Percentiles rank a stretch among this genome's conserved stretches.
Evolutionary conservation across 2,797 vertebrate genomes (phyloP).

Genomic region (Huso huso): DNA sequence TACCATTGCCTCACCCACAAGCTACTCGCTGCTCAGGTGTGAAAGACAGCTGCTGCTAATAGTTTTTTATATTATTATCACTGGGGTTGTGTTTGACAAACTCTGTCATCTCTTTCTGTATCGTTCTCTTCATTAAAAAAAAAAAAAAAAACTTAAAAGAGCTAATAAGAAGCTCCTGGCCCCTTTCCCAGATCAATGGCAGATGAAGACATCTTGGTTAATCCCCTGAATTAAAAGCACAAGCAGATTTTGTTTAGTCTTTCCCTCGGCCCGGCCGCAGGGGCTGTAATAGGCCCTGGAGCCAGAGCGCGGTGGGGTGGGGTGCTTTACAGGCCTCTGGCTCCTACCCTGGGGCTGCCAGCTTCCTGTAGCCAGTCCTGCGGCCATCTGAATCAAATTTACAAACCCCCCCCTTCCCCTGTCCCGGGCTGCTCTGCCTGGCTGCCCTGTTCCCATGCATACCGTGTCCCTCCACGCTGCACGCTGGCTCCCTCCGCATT

Average conservation of each 20-base stretch:
- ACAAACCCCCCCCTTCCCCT: background rate
- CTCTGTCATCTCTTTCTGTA: too few species aligned
- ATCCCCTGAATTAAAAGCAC: conserved; percentile 27
- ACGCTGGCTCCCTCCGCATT: background rate
- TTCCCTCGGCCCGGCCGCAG: conserved; percentile 39
- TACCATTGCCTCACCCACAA: too few species aligned
- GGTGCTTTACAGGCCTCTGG: conserved; percentile 40
- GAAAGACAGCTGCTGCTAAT: too few species aligned
- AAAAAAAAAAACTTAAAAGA: too few species aligned
- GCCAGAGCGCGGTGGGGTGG: conserved; percentile 46
- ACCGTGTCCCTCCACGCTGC: background rate
- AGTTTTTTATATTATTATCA: too few species aligned
- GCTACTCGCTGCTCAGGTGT: too few species aligned
- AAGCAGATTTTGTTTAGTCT: conserved; percentile 58
- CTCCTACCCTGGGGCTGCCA: conserved; percentile 17
- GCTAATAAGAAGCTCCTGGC: background rate
- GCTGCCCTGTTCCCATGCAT: background rate
- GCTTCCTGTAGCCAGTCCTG: conserved; percentile 30
- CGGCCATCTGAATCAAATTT: conserved; percentile 41
- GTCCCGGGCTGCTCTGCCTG: background rate
- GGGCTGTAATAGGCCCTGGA: conserved; percentile 53
- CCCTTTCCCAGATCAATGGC: conserved; percentile 11
- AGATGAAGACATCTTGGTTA: conserved; percentile 12
- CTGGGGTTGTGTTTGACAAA: too few species aligned
- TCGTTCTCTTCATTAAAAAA: too few species aligned